phyloP scores from a whole-genome alignment of 92 coral and sea anemone species.

The Porites evermanni region DNA sequence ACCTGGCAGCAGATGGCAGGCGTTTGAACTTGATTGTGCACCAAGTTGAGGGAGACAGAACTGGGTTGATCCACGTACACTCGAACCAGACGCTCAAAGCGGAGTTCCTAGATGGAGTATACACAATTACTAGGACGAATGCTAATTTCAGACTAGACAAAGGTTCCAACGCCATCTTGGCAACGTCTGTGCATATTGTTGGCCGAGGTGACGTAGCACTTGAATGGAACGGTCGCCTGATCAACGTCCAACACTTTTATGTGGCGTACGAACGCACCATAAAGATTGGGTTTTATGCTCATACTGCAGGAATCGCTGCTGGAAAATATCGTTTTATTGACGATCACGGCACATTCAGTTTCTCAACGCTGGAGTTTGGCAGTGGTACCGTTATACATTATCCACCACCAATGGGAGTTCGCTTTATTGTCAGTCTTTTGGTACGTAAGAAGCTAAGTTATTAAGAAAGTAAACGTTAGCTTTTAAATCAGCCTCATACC shows the following conservation, averaged over 20 bases:
- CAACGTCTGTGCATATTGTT: constrained; percentile 94
- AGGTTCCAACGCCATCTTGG: constrained; percentile 83
- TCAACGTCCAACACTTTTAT: constrained; percentile 89
- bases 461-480: background rate
- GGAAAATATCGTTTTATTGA: constrained; percentile 73
- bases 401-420: constrained; percentile 98
- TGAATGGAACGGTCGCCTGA: constrained; percentile 91
- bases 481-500: background rate
- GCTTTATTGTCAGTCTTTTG: constrained; percentile 88
- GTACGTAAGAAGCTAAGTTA: constrained; percentile 42
- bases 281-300: constrained; percentile 80
- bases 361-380: constrained; percentile 93
- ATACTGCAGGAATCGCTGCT: constrained; percentile 81
- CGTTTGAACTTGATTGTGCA: constrained; percentile 77
- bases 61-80: constrained; percentile 93
- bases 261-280: constrained; percentile 85
- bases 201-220: constrained; percentile 90
- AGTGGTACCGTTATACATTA: constrained; percentile 89
- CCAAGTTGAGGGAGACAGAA: constrained; percentile 90
- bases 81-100: constrained; percentile 84
- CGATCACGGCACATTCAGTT: constrained; percentile 82
- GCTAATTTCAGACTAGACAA: constrained; percentile 87
- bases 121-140: constrained; percentile 95
- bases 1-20: constrained; percentile 73
- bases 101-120: constrained; percentile 83